Evolutionary conservation across 2,888 invertebrate genomes (phyloP).

Genomic region (Mythimna ferrago): DNA sequence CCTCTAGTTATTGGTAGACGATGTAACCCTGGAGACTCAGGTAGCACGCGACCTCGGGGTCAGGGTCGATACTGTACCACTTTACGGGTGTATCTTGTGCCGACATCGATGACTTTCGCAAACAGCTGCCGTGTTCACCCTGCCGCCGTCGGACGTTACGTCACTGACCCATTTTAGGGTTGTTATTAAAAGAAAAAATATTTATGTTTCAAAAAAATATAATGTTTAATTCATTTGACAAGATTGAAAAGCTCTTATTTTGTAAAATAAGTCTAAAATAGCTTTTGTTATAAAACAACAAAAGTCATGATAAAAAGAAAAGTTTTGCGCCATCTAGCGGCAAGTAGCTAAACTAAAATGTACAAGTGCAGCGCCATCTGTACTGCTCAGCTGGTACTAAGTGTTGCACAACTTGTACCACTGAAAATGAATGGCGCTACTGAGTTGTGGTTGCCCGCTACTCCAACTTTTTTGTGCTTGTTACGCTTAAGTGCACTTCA

Average conservation of each 20-base stretch:
- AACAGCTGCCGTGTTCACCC: constrained; percentile 64
- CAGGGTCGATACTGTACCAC: constrained; percentile 73
- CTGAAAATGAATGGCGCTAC: constrained; percentile 53
- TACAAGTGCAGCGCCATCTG: constrained; percentile 73
- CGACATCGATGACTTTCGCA: constrained; percentile 75
- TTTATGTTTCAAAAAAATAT: background rate
- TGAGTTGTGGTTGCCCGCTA: constrained; percentile 17
- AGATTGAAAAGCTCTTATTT: background rate
- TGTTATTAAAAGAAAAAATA: constrained; percentile 18
- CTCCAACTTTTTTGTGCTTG: constrained; percentile 26
- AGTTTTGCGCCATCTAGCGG: constrained; percentile 71
- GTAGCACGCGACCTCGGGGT: constrained; percentile 82
- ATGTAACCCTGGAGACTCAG: constrained; percentile 75
- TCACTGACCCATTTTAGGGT: constrained; percentile 41
- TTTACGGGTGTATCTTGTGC: constrained; percentile 62
- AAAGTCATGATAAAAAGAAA: too few relatives aligned
- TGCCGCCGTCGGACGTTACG: constrained; percentile 33
- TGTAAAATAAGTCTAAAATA: background rate
- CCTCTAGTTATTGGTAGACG: constrained; percentile 65
- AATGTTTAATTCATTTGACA: background rate
- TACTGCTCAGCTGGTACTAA: constrained; percentile 8
- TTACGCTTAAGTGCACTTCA: constrained; percentile 42
- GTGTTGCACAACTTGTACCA: constrained; percentile 8
- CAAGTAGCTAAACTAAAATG: constrained; percentile 71
- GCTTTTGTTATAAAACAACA: background rate